phyloP scores from a whole-genome alignment of 2,797 vertebrate species.

The Tympanoctomys barrerae region DNA sequence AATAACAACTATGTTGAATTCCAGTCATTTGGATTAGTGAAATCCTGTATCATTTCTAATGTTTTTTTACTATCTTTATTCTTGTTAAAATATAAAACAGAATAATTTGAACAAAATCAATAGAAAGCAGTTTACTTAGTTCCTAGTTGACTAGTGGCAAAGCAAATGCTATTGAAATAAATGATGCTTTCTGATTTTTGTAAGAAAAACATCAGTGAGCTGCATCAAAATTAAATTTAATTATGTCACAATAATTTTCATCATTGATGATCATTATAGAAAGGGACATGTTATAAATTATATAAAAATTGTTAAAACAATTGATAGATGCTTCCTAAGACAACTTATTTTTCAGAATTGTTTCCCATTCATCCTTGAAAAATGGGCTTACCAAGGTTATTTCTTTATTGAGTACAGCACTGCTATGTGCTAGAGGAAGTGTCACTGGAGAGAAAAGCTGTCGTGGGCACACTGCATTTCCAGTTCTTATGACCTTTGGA shows the following conservation, averaged over 20 bases:
- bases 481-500: constrained; percentile 49
- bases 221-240: background rate
- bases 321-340: background rate
- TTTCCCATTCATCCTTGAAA: constrained; percentile 58
- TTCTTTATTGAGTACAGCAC: background rate
- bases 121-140: background rate
- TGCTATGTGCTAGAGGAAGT: constrained; percentile 5
- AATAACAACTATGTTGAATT: too few relatives aligned
- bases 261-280: background rate
- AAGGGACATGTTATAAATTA: background rate
- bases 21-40: too few relatives aligned
- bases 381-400: background rate
- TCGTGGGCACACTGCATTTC: background rate
- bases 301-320: background rate
- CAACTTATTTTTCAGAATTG: background rate
- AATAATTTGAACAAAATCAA: background rate
- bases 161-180: background rate
- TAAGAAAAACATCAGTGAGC: background rate
- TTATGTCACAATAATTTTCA: background rate
- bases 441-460: background rate
- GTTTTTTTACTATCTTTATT: too few relatives aligned
- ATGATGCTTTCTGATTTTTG: background rate
- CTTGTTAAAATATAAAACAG: too few relatives aligned
- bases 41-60: too few relatives aligned
- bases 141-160: background rate